Conservation (phyloP, 2,113 vertebrate genomes). For the Pelecanus crispus region DNA sequence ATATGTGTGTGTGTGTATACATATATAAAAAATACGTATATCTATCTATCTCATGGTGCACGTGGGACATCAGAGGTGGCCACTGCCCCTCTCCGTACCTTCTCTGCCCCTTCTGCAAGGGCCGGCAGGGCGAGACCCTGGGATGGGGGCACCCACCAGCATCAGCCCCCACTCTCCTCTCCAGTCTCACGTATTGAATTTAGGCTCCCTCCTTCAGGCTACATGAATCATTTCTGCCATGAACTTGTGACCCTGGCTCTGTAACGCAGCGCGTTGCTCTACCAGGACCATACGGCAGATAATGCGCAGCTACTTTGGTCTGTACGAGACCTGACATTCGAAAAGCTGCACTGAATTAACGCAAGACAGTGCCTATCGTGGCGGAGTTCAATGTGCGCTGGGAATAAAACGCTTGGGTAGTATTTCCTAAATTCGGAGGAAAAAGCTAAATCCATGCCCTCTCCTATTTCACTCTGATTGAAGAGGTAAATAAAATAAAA, state of each 20-base stretch:
- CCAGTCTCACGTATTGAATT: neutral
- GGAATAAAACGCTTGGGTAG: conserved; percentile 18
- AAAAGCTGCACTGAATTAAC: conserved; percentile 57
- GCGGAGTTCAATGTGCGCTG: neutral
- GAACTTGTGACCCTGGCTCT: conserved; percentile 33
- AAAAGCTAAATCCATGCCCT: conserved; percentile 2
- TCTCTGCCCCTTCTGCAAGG: neutral
- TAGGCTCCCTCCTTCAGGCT: conserved; percentile 12
- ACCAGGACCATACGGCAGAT: conserved; percentile 24
- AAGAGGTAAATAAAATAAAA: conserved; percentile 57
- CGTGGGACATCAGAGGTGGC: neutral
- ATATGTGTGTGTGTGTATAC: rapidly evolving
- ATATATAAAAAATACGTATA: neutral
- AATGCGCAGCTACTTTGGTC: conserved; percentile 4
- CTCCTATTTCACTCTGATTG: conserved; percentile 49
- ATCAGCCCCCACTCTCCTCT: neutral
- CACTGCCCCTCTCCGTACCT: neutral
- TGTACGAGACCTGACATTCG: neutral
- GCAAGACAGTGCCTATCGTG: neutral
- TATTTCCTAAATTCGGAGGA: neutral
- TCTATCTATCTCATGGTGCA: rapidly evolving
- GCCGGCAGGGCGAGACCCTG: neutral
- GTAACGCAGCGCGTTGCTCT: neutral
- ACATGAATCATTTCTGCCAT: conserved; percentile 24
- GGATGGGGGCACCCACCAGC: neutral